Conservation (phyloP, 2,113 vertebrate genomes). For the Diadophis punctatus region DNA sequence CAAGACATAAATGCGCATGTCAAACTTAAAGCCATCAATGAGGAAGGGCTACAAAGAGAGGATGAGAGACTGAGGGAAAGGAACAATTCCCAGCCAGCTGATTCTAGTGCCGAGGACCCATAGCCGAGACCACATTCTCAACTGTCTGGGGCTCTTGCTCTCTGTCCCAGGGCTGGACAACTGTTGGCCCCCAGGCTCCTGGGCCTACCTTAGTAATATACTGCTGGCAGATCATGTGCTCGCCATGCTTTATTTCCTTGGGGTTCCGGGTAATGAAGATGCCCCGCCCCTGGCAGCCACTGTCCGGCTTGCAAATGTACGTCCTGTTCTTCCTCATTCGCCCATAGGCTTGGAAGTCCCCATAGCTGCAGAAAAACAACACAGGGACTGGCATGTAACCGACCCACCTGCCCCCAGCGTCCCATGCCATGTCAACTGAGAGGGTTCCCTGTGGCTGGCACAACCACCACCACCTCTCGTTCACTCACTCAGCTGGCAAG, state of each 20-base stretch:
- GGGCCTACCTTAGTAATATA: constrained; percentile 72
- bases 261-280: constrained; percentile 72
- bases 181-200: neutral
- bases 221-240: constrained; percentile 76
- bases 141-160: too few species aligned
- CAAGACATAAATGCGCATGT: constrained; percentile 75
- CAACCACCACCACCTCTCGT: neutral
- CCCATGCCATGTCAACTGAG: accelerated
- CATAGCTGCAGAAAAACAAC: constrained; percentile 58
- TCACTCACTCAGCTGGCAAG: constrained; percentile 75
- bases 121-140: neutral
- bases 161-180: neutral
- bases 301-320: constrained; percentile 77
- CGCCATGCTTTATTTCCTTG: constrained; percentile 67
- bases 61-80: neutral
- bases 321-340: constrained; percentile 53
- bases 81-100: too few species aligned
- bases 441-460: too few species aligned
- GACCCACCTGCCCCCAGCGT: accelerated
- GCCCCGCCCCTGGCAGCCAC: constrained; percentile 71
- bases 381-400: neutral
- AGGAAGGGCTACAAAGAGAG: constrained; percentile 71
- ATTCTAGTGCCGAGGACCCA: too few species aligned
- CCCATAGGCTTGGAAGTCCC: constrained; percentile 69
- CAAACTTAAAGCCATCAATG: constrained; percentile 77